phyloP scores from a whole-genome alignment of 2,888 invertebrate genomes.

The Arctia plantaginis region DNA sequence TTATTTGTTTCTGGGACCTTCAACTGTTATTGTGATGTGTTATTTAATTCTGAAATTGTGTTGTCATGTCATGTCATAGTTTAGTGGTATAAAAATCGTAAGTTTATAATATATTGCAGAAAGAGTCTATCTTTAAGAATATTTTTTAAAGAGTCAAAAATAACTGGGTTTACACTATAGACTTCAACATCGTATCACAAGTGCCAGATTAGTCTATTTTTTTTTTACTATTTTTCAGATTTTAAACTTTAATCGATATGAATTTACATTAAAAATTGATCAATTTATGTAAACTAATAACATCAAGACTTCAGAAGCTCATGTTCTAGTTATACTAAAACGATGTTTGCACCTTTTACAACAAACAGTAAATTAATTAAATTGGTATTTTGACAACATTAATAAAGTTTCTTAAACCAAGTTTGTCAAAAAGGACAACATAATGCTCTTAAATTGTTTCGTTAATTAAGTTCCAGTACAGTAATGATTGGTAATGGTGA shows the following conservation, averaged over 20 bases:
- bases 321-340: neutral
- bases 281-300: neutral
- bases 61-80: neutral
- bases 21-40: neutral
- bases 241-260: neutral
- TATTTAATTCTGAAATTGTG: neutral
- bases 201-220: too few species aligned
- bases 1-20: neutral
- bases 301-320: neutral
- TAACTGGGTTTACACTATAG: neutral
- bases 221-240: neutral
- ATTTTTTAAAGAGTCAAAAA: neutral
- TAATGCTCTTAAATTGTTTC: neutral
- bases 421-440: neutral
- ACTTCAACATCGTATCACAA: too few species aligned
- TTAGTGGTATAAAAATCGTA: neutral
- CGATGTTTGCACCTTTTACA: neutral
- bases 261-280: neutral
- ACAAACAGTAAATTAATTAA: neutral
- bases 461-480: neutral
- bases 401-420: neutral
- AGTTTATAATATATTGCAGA: too few species aligned
- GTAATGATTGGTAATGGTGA: neutral
- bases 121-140: too few species aligned
- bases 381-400: neutral